These are phyloP conservation scores for Seriola aureovittata DNA, from an alignment of 2,113 vertebrate genomes.

Conservation along the genomic window DNA sequence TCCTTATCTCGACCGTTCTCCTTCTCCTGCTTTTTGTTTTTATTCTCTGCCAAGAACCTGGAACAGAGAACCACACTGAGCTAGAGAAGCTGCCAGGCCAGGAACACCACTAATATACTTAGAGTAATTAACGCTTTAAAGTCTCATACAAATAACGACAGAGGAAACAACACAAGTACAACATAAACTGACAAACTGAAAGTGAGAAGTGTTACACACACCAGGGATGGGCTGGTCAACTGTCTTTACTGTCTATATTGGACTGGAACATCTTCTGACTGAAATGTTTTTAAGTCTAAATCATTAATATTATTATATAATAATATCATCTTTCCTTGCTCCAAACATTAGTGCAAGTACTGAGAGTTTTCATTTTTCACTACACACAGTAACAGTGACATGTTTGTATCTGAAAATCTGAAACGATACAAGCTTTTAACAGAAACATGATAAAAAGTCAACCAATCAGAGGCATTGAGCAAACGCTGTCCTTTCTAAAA, in stretches of 20 bases:
- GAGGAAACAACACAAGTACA: background rate
- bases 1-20: slow-evolving; percentile 89
- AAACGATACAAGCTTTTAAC: no score
- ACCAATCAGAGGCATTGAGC: no score
- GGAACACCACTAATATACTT: background rate
- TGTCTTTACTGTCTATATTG: background rate
- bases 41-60: slow-evolving; percentile 96
- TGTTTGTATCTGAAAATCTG: background rate
- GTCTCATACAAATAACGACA: background rate
- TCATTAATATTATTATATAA: no score
- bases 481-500: no score
- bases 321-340: no score
- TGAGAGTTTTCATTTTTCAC: background rate
- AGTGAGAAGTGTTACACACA: slow-evolving; percentile 4
- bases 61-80: slow-evolving; percentile 46
- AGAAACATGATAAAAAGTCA: no score
- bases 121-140: background rate
- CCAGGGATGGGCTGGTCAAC: slow-evolving; percentile 12
- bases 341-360: no score
- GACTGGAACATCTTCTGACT: background rate
- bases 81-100: background rate
- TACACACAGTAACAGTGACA: background rate
- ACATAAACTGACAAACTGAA: background rate
- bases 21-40: slow-evolving; percentile 85
- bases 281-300: background rate